Conservation (phyloP, 2,888 invertebrate genomes). For the Volucella bombylans region DNA sequence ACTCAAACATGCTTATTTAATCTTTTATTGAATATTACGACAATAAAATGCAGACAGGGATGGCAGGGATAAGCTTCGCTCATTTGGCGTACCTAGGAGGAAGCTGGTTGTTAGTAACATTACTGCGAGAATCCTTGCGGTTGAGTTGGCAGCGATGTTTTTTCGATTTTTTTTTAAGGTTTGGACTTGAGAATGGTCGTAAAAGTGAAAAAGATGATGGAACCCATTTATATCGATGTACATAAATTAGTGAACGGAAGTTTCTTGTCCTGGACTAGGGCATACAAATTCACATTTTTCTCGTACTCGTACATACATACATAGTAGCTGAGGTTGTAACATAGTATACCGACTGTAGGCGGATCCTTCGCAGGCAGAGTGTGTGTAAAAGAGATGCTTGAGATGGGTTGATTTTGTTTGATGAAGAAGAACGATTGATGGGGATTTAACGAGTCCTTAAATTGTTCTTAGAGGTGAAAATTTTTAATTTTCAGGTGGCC, state of each 20-base stretch:
- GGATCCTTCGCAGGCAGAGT: no score
- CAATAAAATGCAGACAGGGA: conserved; percentile 19
- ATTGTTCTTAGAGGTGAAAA: conserved; percentile 4
- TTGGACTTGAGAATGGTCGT: background rate
- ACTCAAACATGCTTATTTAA: conserved; percentile 38
- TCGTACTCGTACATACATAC: background rate
- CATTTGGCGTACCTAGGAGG: background rate
- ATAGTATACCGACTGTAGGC: no score
- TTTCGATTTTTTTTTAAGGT: no score
- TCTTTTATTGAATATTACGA: conserved; percentile 54
- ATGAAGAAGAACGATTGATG: conserved; percentile 5
- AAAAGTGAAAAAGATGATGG: background rate
- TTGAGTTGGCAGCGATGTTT: background rate
- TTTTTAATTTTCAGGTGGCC: background rate
- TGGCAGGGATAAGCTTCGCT: conserved; percentile 1
- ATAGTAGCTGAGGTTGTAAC: background rate
- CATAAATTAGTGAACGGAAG: conserved; percentile 54
- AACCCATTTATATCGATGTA: conserved; percentile 34
- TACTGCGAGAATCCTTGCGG: conserved; percentile 28
- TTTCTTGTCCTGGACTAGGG: conserved; percentile 49
- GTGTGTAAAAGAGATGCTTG: background rate
- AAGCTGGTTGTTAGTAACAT: conserved; percentile 20
- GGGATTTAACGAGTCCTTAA: conserved; percentile 30
- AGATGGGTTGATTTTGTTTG: background rate
- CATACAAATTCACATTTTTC: conserved; percentile 31